A percentile compares a stretch with the other conserved stretches of the same genome.
Conservation (phyloP, 2,113 vertebrate species). For the Theropithecus gelada region DNA sequence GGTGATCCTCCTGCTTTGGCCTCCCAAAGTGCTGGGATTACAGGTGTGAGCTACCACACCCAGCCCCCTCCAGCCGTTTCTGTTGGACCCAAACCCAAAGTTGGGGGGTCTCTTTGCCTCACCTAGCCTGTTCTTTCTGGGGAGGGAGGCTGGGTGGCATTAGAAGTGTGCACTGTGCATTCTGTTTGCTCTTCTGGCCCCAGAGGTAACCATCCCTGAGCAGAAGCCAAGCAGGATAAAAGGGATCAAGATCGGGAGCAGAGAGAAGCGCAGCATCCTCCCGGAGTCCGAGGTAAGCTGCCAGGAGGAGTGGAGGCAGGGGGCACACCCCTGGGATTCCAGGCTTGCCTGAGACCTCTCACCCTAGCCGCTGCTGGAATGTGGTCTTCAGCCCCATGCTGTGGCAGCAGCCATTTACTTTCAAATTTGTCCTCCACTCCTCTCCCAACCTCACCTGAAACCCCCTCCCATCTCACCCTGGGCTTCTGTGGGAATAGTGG, state of each 20-base stretch:
- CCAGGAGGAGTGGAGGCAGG: too few relatives aligned
- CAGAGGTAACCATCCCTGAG: constrained; percentile 65
- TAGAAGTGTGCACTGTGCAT: neutral
- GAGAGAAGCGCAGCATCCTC: constrained; percentile 65
- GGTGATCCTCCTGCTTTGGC: too few relatives aligned
- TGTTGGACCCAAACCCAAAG: neutral
- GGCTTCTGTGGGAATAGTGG: neutral
- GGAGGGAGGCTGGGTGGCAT: neutral
- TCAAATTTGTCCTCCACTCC: neutral
- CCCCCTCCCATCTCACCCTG: neutral
- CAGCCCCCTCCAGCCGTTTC: neutral
- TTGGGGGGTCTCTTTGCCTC: neutral
- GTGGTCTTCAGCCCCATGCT: neutral
- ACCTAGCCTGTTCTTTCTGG: neutral
- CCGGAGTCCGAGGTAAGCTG: constrained; percentile 73
- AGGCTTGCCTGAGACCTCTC: too few relatives aligned
- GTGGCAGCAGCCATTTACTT: neutral
- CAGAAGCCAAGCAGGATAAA: constrained; percentile 65
- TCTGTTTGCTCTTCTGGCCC: neutral
- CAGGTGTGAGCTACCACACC: too few relatives aligned
- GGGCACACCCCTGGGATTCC: accelerated
- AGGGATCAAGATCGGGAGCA: constrained; percentile 31
- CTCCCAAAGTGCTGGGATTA: too few relatives aligned
- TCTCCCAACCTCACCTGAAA: neutral
- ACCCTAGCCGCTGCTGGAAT: neutral